A percentile compares a stretch with the other conserved stretches of the same genome.
phyloP scores from a whole-genome alignment of 2,888 invertebrate genomes.

The Parnassius glacialis region DNA sequence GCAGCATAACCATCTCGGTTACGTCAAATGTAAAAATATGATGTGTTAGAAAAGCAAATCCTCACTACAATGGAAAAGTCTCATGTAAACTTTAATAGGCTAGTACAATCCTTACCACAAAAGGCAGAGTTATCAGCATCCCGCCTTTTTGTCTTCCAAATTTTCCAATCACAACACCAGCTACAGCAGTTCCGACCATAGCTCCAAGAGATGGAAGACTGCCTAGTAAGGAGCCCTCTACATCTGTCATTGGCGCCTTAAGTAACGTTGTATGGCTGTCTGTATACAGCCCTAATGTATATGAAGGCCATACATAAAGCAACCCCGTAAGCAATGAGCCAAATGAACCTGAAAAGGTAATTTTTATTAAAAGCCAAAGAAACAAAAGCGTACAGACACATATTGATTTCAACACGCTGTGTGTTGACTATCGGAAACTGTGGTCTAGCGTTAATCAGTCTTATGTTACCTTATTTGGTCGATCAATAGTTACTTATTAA shows the following conservation, averaged over 20 bases:
- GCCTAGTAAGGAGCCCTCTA: conserved; percentile 76
- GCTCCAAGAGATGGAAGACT: conserved; percentile 80
- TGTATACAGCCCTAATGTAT: conserved; percentile 68
- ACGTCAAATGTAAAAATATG: too few species aligned
- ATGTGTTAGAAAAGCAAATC: too few species aligned
- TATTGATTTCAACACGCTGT: too few species aligned
- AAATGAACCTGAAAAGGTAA: conserved; percentile 47
- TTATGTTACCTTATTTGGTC: too few species aligned
- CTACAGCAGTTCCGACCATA: conserved; percentile 66
- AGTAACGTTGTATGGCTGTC: conserved; percentile 63
- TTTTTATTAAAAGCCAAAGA: not conserved
- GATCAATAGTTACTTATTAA: too few species aligned
- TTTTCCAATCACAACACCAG: conserved; percentile 67
- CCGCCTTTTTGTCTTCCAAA: conserved; percentile 79
- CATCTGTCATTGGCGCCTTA: conserved; percentile 63
- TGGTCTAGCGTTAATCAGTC: too few species aligned
- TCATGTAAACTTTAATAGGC: too few species aligned
- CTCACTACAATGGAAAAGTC: too few species aligned
- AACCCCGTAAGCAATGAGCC: conserved; percentile 53
- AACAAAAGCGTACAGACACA: too few species aligned
- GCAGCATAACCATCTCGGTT: too few species aligned
- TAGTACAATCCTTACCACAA: conserved; percentile 49
- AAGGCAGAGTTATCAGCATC: conserved; percentile 74
- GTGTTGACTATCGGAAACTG: too few species aligned
- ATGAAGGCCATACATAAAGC: conserved; percentile 81